A percentile compares a stretch with the other conserved stretches of the same genome.
These are phyloP conservation scores for Bubo scandiacus DNA, from an alignment of 2,113 vertebrate species.

Conservation along the genomic window DNA sequence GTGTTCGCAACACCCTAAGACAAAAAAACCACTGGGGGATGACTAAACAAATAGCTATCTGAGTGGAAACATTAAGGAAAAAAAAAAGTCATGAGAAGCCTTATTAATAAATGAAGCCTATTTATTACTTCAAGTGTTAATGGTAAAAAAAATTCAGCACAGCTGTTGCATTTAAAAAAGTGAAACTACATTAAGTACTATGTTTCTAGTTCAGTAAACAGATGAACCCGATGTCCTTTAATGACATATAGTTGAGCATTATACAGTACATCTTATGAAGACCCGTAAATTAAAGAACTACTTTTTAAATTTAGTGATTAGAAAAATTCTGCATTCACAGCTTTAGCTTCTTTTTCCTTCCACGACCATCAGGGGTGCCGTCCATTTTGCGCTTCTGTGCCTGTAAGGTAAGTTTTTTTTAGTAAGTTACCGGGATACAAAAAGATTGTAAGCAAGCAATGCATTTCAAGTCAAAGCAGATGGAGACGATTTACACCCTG, in stretches of 20 bases:
- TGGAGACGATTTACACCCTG: not conserved
- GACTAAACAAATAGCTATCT: not conserved
- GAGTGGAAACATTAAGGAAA: constrained; percentile 24
- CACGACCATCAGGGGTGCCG: constrained; percentile 89
- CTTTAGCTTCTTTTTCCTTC: constrained; percentile 96
- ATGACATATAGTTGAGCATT: constrained; percentile 82
- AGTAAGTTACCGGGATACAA: not conserved
- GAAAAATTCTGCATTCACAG: constrained; percentile 81
- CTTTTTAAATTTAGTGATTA: constrained; percentile 75
- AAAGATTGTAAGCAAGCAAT: not conserved
- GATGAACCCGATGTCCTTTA: constrained; percentile 82
- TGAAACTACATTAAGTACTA: constrained; percentile 82
- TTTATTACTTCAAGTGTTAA: constrained; percentile 91
- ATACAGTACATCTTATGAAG: constrained; percentile 90
- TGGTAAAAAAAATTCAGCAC: constrained; percentile 90
- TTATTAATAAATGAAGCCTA: constrained; percentile 84
- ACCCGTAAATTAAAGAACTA: constrained; percentile 90
- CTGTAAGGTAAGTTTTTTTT: constrained; percentile 59
- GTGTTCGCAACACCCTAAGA: not conserved
- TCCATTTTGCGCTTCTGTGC: constrained; percentile 96
- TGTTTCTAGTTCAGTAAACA: constrained; percentile 82
- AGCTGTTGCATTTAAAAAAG: constrained; percentile 90
- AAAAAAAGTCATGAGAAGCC: constrained; percentile 56
- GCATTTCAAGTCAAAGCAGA: not conserved
- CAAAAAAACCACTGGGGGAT: not conserved